Base-by-base conservation (phyloP, 2,113 vertebrate species). In the Shinisaurus crocodilurus region DNA sequence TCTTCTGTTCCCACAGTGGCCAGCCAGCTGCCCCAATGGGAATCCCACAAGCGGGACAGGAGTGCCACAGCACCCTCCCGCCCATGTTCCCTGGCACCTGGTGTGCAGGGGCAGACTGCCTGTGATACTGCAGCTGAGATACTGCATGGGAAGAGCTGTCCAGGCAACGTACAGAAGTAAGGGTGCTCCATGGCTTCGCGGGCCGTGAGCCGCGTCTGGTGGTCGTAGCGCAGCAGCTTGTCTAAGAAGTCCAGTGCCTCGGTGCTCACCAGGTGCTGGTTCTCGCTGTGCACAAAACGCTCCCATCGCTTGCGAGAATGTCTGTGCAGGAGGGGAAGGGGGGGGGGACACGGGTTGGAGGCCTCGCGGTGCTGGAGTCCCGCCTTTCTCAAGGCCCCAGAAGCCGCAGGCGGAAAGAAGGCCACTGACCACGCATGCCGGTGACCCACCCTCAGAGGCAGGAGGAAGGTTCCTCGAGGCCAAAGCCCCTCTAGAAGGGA, bases 261-360 rank as follows among this genome's bases (percentile, higher is more conserved):
- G 0, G 97, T 97, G 96, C 98, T 98, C 69, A 98, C 98, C 87
- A 98, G 94, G 95, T 98, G 98, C 96, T 98, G 98, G 96, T 98
- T 98, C 94, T 98, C 98, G 32, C 98, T 98, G 97, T 98, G 98
- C 91, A 98, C 98, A 79, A 98, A 98, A 85, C 98, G 96, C 89
- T 98, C 98, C 98, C 98, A 98, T 92, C 98, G 97, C 96, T 98
- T 98, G 90, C 98, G 97, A 0, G 98, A 98, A 96, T 98, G 98
- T 91, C 98, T 98, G 87, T 0, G 65, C 23, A 2, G 0, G 9
- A 50, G 76, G 3, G n/a, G 10, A 3, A 13, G 67, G 15, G n/a
- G n/a, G 81, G 23, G 48, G 29, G 25, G 13, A 60, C 1, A 8
- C n/a, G 18, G 1, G n/a, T 48, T 2, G 29, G 37, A 8, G 65